These are phyloP conservation scores for Suricata suricatta DNA, from an alignment of 2,113 vertebrate species.

Conservation along the genomic window DNA sequence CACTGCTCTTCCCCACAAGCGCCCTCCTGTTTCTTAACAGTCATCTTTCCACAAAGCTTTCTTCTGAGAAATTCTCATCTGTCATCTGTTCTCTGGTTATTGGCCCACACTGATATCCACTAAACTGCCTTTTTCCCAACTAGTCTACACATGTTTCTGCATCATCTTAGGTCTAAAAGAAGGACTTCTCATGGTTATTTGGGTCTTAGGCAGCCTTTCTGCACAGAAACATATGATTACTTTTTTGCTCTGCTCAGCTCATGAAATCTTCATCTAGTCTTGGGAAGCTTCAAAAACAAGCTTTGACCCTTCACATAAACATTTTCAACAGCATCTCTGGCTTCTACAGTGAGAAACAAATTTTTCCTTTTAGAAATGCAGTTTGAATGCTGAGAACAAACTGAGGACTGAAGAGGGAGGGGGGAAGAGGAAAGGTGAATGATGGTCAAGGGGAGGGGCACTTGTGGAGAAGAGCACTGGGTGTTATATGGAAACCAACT, in stretches of 20 bases:
- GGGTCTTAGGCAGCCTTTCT: not conserved
- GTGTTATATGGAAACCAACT: too few species aligned
- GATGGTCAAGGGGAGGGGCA: too few species aligned
- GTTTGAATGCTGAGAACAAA: too few species aligned
- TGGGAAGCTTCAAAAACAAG: not conserved
- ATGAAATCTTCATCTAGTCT: not conserved
- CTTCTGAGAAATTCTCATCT: not conserved
- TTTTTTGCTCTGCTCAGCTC: not conserved
- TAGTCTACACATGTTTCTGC: not conserved
- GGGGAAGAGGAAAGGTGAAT: too few species aligned
- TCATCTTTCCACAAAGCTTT: not conserved
- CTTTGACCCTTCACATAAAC: not conserved
- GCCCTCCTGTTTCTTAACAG: not conserved
- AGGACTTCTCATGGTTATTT: not conserved
- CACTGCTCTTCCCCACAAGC: too few species aligned
- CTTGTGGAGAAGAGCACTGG: too few species aligned
- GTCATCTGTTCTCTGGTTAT: not conserved
- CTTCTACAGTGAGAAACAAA: not conserved
- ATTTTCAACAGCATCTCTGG: not conserved
- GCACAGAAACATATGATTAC: not conserved
- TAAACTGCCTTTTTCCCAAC: not conserved
- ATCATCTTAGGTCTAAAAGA: not conserved
- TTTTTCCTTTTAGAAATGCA: not conserved
- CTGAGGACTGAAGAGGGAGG: too few species aligned
- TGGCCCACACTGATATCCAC: not conserved